These are phyloP conservation scores for Lanistes nyassanus DNA, from an alignment of 1,140 invertebrate genomes.

Conservation along the genomic window DNA sequence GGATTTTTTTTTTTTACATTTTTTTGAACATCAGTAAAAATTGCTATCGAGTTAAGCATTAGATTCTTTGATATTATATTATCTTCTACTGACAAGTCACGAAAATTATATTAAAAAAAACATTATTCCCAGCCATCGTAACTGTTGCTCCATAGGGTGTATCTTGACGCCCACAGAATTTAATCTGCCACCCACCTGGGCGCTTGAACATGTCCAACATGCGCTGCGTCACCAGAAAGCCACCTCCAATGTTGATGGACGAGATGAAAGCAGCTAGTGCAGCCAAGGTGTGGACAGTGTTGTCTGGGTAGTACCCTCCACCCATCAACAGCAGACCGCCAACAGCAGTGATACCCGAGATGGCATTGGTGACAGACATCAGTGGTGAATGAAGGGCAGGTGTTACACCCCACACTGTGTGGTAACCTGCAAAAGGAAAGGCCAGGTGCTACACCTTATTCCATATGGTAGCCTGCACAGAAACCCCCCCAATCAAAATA, in stretches of 20 bases:
- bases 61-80: too few species aligned
- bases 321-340: conserved; percentile 85
- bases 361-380: conserved; percentile 94
- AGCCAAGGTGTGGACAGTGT: conserved; percentile 77
- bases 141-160: too few species aligned
- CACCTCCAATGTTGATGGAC: conserved; percentile 91
- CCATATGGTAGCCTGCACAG: too few species aligned
- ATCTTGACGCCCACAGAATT: too few species aligned
- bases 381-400: conserved; percentile 90
- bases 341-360: conserved; percentile 90
- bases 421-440: conserved; percentile 72
- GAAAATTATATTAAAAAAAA: too few species aligned
- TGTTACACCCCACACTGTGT: conserved; percentile 92
- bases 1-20: too few species aligned
- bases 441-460: too few species aligned
- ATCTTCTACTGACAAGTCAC: too few species aligned
- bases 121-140: too few species aligned
- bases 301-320: conserved; percentile 80
- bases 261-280: conserved; percentile 87
- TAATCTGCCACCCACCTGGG: conserved; percentile 67
- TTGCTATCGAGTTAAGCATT: too few species aligned
- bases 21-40: too few species aligned
- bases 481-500: too few species aligned
- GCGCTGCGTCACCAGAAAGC: conserved; percentile 88
- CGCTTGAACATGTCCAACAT: conserved; percentile 94